Conservation (phyloP, 2,797 vertebrate species). For the Aphelocoma californica region DNA sequence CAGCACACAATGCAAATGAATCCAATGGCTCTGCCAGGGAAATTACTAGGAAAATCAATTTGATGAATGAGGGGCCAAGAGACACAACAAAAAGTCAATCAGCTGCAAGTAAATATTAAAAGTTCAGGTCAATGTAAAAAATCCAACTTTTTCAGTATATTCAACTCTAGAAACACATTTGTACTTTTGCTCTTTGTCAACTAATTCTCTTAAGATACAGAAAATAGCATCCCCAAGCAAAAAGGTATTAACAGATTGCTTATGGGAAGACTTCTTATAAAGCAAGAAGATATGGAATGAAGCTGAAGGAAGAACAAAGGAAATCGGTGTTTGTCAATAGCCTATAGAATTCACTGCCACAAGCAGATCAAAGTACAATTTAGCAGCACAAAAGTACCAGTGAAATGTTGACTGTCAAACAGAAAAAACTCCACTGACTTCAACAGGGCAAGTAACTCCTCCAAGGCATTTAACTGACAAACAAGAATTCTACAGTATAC, state of each 20-base stretch:
- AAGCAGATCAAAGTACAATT: not conserved
- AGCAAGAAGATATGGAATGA: not conserved
- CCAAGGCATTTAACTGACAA: not conserved
- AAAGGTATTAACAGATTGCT: not conserved
- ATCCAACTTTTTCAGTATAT: not conserved
- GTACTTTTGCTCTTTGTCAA: not conserved
- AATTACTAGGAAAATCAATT: not conserved
- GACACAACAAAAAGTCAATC: not conserved
- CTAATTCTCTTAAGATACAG: not conserved
- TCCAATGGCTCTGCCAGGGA: not conserved
- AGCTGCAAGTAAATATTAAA: not conserved
- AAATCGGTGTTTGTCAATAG: not conserved
- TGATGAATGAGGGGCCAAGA: not conserved
- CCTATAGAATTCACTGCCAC: not conserved
- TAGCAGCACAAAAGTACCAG: not conserved
- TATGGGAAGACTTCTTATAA: not conserved
- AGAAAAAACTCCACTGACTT: not conserved
- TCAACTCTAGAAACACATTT: not conserved
- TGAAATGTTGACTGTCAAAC: not conserved
- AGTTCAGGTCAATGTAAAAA: not conserved
- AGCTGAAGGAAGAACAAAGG: constrained; percentile 11
- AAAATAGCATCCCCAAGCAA: not conserved
- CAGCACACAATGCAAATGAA: not conserved
- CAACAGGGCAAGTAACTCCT: not conserved
- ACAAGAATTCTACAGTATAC: not conserved